Base-by-base conservation (phyloP, 2,888 invertebrate genomes). In the Nemapogon koenigi region DNA sequence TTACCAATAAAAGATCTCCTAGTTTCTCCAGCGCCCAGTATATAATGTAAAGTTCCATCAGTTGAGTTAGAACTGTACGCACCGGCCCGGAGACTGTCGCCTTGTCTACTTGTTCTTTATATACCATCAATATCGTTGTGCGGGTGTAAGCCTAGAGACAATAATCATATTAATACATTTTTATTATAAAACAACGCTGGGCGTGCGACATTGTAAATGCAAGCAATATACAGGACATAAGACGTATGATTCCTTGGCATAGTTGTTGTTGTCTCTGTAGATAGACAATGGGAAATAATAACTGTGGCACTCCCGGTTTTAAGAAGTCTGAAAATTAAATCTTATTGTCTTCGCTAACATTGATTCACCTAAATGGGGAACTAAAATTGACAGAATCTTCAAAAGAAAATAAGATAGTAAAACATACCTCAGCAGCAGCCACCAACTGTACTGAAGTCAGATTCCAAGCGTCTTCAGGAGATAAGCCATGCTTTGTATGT, bases 381-480 rank as follows among this genome's bases (percentile, higher is more conserved):
- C n/a, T n/a, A n/a, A n/a, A n/a, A n/a, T n/a, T n/a, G n/a, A n/a
- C n/a, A n/a, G n/a, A n/a, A n/a, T n/a, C n/a, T n/a, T n/a, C n/a
- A n/a, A n/a, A n/a, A n/a, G n/a, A n/a, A n/a, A n/a, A n/a, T n/a
- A n/a, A n/a, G n/a, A n/a, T n/a, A n/a, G n/a, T n/a, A n/a, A n/a
- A n/a, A 19, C 35, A 38, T 72, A 89, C 90, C 76, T 93, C 91
- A 7, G 95, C 90, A 16, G 92, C 90, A 42, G 86, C 84, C 1
- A 88, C 86, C 13, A 96, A 69, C 58, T 91, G 89, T 28, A 95
- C 88, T 1, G 94, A 91, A 4, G 88, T 84, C 48, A 84, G 80
- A 62, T 96, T 95, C 86, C 94, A 93, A 0, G 95, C 93, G 46
- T 90, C 88, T 62, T 94, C 91, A 3, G 82, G 76, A 1, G 82